These are phyloP conservation scores for Apamea epomidion DNA, from an alignment of 2,888 invertebrate genomes.

Conservation along the genomic window DNA sequence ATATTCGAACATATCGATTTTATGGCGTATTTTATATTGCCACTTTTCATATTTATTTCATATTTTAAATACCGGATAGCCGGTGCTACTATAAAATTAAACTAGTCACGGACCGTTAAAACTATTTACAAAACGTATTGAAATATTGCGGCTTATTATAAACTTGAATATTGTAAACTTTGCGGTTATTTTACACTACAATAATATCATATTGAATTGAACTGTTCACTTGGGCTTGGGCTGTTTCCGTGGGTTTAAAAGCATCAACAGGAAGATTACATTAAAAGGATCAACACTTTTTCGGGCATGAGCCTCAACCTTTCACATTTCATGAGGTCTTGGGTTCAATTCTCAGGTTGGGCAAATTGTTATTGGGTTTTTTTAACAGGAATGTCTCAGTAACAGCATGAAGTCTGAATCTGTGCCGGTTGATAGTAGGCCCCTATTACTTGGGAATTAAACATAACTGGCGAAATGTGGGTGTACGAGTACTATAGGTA, in stretches of 20 bases:
- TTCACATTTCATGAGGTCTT: not conserved
- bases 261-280: not conserved
- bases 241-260: not conserved
- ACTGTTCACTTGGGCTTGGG: not conserved
- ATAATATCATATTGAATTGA: not conserved
- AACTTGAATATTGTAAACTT: not conserved
- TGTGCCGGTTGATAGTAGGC: too few relatives aligned
- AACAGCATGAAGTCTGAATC: too few relatives aligned
- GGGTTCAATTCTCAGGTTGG: too few relatives aligned
- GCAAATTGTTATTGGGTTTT: too few relatives aligned
- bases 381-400: too few relatives aligned
- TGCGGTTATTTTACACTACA: conserved; percentile 5
- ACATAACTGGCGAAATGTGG: not conserved
- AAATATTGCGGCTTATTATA: conserved; percentile 20
- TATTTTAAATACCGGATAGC: conserved; percentile 49
- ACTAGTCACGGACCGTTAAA: conserved; percentile 52
- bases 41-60: conserved; percentile 64
- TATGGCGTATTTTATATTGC: conserved; percentile 71
- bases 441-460: too few relatives aligned
- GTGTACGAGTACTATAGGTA: not conserved
- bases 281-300: not conserved
- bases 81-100: conserved; percentile 29
- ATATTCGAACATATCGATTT: conserved; percentile 73
- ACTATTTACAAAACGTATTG: conserved; percentile 30
- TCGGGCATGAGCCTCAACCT: not conserved